Percentiles rank a stretch among this genome's conserved stretches.
These are phyloP conservation scores for Alloscopus bannaensis DNA, from an alignment of 2,888 invertebrate species.

Conservation along the genomic window DNA sequence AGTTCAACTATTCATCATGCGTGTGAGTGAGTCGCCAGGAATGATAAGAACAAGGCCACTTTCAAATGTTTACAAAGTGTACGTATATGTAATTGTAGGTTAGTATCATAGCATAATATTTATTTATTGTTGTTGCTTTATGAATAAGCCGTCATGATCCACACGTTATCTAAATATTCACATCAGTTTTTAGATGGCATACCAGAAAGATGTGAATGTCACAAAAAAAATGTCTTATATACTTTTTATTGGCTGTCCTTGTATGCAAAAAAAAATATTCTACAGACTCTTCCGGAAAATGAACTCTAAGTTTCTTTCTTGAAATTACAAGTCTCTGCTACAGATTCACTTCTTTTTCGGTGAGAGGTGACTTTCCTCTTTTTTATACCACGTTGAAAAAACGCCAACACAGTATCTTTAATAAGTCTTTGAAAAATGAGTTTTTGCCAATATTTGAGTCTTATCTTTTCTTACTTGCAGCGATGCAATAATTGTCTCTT, in stretches of 20 bases:
- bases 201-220: not conserved
- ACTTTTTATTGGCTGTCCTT: too few relatives aligned
- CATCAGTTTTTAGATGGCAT: conserved; percentile 1
- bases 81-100: not conserved
- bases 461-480: too few relatives aligned
- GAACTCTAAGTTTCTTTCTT: not conserved
- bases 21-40: too few relatives aligned
- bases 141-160: conserved; percentile 7
- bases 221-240: not conserved
- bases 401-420: too few relatives aligned
- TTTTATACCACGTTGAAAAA: too few relatives aligned
- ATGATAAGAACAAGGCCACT: not conserved
- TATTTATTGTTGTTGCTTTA: conserved; percentile 2
- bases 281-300: not conserved
- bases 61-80: not conserved
- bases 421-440: too few relatives aligned
- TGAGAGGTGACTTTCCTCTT: too few relatives aligned
- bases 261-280: not conserved
- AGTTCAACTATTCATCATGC: too few relatives aligned
- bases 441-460: too few relatives aligned
- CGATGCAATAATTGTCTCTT: too few relatives aligned
- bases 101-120: not conserved
- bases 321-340: too few relatives aligned
- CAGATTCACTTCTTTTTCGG: too few relatives aligned
- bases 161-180: not conserved